phyloP scores from a whole-genome alignment of 53 echinoderm and acorn worm genomes.

The Arbacia lixula region DNA sequence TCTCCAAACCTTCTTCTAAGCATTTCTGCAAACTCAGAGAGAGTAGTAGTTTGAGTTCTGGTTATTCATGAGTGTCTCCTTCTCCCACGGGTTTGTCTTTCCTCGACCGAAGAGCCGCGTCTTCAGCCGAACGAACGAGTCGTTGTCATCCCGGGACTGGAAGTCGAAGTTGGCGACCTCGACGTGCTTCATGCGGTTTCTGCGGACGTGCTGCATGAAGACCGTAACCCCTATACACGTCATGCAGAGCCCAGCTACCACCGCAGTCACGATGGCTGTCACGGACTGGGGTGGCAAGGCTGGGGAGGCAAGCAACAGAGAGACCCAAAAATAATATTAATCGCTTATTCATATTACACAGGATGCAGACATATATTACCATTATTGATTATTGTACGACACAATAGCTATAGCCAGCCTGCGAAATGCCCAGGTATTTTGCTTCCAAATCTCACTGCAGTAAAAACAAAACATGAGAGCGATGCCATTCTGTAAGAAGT shows the following conservation, averaged over 20 bases:
- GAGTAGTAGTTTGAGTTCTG: background rate
- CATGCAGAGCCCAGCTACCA: slow-evolving; percentile 10
- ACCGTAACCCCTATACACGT: slow-evolving; percentile 50
- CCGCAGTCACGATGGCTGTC: background rate
- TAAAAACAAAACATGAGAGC: too few relatives aligned
- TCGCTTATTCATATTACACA: too few relatives aligned
- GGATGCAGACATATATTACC: too few relatives aligned
- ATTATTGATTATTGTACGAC: too few relatives aligned
- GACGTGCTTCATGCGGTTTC: slow-evolving; percentile 59
- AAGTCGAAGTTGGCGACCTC: slow-evolving; percentile 99
- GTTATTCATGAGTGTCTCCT: background rate
- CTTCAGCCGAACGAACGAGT: background rate
- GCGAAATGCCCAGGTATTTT: too few relatives aligned
- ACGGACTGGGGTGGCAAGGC: slow-evolving; percentile 8
- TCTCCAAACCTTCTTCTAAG: too few relatives aligned
- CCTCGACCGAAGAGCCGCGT: background rate
- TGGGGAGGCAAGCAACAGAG: background rate
- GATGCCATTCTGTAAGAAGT: too few relatives aligned
- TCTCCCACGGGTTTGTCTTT: background rate
- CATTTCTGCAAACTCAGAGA: too few relatives aligned
- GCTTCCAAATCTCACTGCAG: too few relatives aligned
- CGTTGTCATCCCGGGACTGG: slow-evolving; percentile 40
- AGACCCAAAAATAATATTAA: too few relatives aligned
- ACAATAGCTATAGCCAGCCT: too few relatives aligned
- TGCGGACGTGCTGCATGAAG: slow-evolving; percentile 64